A percentile compares a stretch with the other conserved stretches of the same genome.
Evolutionary conservation across 1,140 invertebrate genomes (phyloP).

Genomic region (Halictus rubicundus): DNA sequence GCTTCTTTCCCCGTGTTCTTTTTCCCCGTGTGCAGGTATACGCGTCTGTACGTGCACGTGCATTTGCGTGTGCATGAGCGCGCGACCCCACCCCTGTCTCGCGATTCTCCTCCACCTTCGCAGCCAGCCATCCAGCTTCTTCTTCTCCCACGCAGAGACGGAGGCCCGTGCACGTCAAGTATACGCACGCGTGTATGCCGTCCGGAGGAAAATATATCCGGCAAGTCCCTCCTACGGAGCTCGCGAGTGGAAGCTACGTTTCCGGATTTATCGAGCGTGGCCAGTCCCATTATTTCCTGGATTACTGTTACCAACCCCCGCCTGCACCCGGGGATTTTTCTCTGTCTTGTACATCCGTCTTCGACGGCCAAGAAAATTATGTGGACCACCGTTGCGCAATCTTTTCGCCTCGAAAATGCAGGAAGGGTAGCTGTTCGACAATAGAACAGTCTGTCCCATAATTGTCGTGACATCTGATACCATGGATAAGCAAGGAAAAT

Average conservation of each 20-base stretch:
- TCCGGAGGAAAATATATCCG: constrained; percentile 51
- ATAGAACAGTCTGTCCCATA: too few species aligned
- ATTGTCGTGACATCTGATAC: too few species aligned
- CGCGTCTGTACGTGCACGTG: background rate
- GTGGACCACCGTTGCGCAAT: too few species aligned
- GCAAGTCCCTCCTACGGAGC: constrained; percentile 47
- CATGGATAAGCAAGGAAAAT: too few species aligned
- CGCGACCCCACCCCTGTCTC: constrained; percentile 34
- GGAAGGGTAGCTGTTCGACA: too few species aligned
- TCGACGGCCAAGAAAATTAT: constrained; percentile 1
- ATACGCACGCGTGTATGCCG: constrained; percentile 59
- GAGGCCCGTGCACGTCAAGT: constrained; percentile 41
- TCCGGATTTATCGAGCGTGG: constrained; percentile 69
- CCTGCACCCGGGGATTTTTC: constrained; percentile 42
- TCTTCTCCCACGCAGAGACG: constrained; percentile 53
- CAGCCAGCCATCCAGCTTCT: constrained; percentile 68
- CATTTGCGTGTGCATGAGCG: background rate
- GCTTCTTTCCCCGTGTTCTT: constrained; percentile 67
- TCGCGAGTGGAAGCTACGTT: constrained; percentile 43
- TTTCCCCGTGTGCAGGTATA: background rate
- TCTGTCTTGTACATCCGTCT: constrained; percentile 43
- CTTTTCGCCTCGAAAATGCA: too few species aligned
- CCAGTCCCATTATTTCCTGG: constrained; percentile 66
- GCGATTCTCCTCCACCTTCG: constrained; percentile 63
- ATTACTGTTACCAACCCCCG: constrained; percentile 53